phyloP scores from a whole-genome alignment of 2,888 invertebrate genomes.

The Caenorhabditis virilis region DNA sequence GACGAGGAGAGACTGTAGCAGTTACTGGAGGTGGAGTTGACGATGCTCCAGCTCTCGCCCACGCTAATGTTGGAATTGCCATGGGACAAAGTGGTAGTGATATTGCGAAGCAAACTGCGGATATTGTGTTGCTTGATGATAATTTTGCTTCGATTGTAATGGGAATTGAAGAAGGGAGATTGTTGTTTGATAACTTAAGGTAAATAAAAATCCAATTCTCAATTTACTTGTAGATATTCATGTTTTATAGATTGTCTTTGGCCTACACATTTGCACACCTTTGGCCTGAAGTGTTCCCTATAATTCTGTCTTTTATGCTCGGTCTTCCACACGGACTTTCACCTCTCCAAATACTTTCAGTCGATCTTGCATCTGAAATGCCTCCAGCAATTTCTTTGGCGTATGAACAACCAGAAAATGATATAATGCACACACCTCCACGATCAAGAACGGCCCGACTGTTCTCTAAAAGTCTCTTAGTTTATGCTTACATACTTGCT shows the following conservation, averaged over 20 bases:
- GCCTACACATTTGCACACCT: constrained; percentile 66
- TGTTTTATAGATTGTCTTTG: constrained; percentile 53
- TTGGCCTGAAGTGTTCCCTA: constrained; percentile 68
- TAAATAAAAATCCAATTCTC: not conserved
- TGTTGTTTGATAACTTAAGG: constrained; percentile 59
- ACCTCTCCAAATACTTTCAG: constrained; percentile 63
- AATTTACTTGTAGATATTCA: not conserved
- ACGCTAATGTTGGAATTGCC: constrained; percentile 67
- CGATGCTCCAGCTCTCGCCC: constrained; percentile 65
- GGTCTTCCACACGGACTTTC: constrained; percentile 65
- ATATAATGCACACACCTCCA: constrained; percentile 65
- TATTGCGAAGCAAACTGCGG: constrained; percentile 61
- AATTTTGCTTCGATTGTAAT: constrained; percentile 64
- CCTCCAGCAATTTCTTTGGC: constrained; percentile 66
- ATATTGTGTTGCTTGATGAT: constrained; percentile 65
- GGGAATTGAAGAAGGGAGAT: constrained; percentile 65
- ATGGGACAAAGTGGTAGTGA: constrained; percentile 63
- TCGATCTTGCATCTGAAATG: constrained; percentile 66
- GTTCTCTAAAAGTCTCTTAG: constrained; percentile 52
- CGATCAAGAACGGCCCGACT: constrained; percentile 49
- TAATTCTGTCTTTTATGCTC: constrained; percentile 64
- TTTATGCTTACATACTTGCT: constrained; percentile 64
- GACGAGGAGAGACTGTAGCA: constrained; percentile 64
- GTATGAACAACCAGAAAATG: constrained; percentile 66
- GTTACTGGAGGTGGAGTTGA: constrained; percentile 67